phyloP scores from a whole-genome alignment of 1,140 invertebrate genomes.

The Drosophila persimilis region DNA sequence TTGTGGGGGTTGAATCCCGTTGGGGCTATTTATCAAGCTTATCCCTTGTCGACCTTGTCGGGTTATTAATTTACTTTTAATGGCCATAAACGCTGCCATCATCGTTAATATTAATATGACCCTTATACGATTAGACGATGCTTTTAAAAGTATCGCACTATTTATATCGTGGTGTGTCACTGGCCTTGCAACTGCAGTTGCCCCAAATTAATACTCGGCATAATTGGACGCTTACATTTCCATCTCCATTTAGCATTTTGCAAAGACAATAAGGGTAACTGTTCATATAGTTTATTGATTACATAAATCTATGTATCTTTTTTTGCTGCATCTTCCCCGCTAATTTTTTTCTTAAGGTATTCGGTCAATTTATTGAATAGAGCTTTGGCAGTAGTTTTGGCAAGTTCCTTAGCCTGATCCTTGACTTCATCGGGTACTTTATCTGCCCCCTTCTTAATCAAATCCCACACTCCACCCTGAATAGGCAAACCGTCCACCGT shows the following conservation, averaged over 20 bases:
- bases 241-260: too few relatives aligned
- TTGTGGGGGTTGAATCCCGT: constrained; percentile 17
- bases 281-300: too few relatives aligned
- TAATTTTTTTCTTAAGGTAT: neutral
- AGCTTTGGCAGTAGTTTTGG: too few relatives aligned
- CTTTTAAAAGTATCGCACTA: constrained; percentile 18
- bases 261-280: too few relatives aligned
- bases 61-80: constrained; percentile 41
- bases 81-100: constrained; percentile 27
- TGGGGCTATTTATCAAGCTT: constrained; percentile 34
- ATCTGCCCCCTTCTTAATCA: too few relatives aligned
- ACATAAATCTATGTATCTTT: too few relatives aligned
- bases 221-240: constrained; percentile 8
- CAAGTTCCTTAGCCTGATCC: too few relatives aligned
- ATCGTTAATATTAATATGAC: constrained; percentile 33
- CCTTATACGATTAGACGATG: constrained; percentile 19
- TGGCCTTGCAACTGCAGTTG: neutral
- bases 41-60: constrained; percentile 2
- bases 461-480: too few relatives aligned
- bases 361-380: neutral
- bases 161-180: constrained; percentile 8
- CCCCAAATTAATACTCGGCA: neutral
- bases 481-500: too few relatives aligned
- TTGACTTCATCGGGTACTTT: too few relatives aligned
- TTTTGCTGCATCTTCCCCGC: too few relatives aligned